phyloP scores from a whole-genome alignment of 2,888 invertebrate genomes.

The Drosophila barbarae region DNA sequence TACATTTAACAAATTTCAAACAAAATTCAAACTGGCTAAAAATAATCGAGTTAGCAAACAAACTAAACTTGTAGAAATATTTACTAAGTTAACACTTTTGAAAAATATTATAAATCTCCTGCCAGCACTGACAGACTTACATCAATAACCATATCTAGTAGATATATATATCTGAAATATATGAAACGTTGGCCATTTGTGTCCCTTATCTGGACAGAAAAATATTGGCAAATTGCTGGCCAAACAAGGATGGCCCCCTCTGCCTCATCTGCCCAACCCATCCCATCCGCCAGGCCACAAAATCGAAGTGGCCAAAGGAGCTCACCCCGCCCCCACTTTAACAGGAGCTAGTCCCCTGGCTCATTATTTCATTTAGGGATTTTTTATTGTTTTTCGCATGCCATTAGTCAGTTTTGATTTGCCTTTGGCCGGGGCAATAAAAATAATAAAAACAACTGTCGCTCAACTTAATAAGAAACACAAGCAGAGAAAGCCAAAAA shows the following conservation, averaged over 20 bases:
- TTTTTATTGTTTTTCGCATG: constrained; percentile 77
- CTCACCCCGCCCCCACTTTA: not conserved
- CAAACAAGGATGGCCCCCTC: constrained; percentile 24
- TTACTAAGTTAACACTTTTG: too few species aligned
- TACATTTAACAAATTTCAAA: not conserved
- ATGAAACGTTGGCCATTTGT: constrained; percentile 14
- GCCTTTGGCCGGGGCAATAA: constrained; percentile 53
- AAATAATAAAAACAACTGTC: constrained; percentile 76
- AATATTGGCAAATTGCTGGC: constrained; percentile 53
- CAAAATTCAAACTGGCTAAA: not conserved
- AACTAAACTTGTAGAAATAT: not conserved
- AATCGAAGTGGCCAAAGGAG: constrained; percentile 4
- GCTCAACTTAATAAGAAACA: constrained; percentile 74
- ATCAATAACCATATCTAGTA: not conserved
- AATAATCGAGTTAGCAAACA: not conserved
- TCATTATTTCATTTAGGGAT: constrained; percentile 71
- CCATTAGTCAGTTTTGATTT: constrained; percentile 76
- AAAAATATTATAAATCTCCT: too few species aligned
- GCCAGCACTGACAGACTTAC: constrained; percentile 1
- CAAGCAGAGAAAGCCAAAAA: constrained; percentile 21
- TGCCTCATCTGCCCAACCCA: not conserved
- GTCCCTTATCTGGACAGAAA: constrained; percentile 43
- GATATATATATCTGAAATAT: not conserved
- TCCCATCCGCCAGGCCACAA: not conserved
- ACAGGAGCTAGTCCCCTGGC: constrained; percentile 46